A percentile compares a stretch with the other conserved stretches of the same genome.
Conservation (phyloP, 64 coral and sea anemone genomes). For the Orbicella faveolata region DNA sequence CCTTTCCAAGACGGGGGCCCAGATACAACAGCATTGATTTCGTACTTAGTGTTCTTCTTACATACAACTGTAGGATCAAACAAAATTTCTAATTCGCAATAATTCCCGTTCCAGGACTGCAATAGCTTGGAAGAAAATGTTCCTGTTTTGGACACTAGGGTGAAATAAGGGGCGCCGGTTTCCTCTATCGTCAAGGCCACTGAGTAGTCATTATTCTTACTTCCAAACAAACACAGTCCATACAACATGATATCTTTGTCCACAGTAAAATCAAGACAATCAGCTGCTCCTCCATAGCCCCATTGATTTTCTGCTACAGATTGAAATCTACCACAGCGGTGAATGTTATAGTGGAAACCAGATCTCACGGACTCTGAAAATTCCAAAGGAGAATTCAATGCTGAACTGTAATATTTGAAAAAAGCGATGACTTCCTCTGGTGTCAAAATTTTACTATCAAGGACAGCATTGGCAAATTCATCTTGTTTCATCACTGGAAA, state of each 20-base stretch:
- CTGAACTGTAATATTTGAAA: neutral
- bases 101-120: neutral
- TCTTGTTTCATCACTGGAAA: slow-evolving; percentile 14
- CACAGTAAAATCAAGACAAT: too few species aligned
- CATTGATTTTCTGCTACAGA: too few species aligned
- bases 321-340: neutral
- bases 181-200: slow-evolving; percentile 41
- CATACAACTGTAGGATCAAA: neutral
- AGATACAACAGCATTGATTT: neutral
- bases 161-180: slow-evolving; percentile 52
- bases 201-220: too few species aligned
- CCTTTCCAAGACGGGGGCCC: neutral
- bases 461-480: slow-evolving; percentile 4
- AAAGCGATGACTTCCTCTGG: neutral
- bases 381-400: neutral
- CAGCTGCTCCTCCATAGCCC: too few species aligned
- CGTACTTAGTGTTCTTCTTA: neutral
- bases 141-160: neutral
- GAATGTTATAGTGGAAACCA: neutral
- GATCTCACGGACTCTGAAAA: neutral
- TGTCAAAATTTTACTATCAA: too few species aligned
- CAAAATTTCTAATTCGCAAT: neutral
- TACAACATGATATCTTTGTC: too few species aligned
- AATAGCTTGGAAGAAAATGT: neutral
- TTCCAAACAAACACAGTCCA: too few species aligned